Evolutionary conservation across 2,113 vertebrate genomes (phyloP).

Genomic region (Psittacus erithacus): DNA sequence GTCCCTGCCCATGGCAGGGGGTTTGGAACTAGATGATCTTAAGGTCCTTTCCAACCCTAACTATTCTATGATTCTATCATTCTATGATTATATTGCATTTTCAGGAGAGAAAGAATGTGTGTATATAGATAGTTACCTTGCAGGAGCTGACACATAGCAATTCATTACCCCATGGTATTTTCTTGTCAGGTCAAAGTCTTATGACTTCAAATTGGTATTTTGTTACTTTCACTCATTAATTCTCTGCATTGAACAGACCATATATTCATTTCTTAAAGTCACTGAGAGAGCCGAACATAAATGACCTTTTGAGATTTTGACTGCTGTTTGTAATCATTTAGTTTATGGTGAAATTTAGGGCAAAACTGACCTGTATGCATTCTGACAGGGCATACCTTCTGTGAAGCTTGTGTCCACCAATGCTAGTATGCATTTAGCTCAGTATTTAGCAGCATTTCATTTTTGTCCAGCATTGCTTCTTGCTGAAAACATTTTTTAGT

Average conservation of each 20-base stretch:
- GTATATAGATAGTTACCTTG: not conserved
- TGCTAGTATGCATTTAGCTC: not conserved
- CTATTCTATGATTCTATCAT: too few relatives aligned
- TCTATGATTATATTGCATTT: not conserved
- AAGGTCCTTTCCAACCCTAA: too few relatives aligned
- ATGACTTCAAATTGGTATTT: not conserved
- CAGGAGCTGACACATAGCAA: not conserved
- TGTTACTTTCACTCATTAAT: not conserved
- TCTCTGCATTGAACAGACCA: not conserved
- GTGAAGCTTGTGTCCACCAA: not conserved
- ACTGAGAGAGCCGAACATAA: not conserved
- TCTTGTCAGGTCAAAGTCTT: not conserved
- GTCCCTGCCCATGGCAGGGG: too few relatives aligned
- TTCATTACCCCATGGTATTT: not conserved
- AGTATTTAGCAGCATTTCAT: not conserved
- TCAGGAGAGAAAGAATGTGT: not conserved
- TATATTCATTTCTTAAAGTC: not conserved
- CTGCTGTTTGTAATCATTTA: not conserved
- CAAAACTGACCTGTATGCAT: not conserved
- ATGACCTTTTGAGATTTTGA: not conserved
- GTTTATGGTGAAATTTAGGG: not conserved
- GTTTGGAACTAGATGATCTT: too few relatives aligned
- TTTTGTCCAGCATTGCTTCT: not conserved
- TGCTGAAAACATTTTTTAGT: not conserved
- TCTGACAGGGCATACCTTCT: not conserved